Percentiles rank a stretch among this genome's conserved stretches.
These are phyloP conservation scores for Latrodectus geometricus DNA, from an alignment of 1,140 invertebrate species.

Conservation along the genomic window DNA sequence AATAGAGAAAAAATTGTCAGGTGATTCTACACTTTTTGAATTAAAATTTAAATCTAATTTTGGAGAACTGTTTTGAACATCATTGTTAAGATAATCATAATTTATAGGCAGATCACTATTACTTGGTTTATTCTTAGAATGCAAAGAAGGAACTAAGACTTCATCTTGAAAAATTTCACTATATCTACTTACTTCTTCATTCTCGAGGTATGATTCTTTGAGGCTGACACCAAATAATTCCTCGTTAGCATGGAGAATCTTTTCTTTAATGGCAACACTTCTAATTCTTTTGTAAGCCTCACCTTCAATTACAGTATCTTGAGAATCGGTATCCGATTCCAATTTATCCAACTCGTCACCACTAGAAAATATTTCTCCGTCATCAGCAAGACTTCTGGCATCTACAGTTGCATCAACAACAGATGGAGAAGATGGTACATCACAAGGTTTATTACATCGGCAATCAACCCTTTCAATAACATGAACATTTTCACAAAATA, in stretches of 20 bases:
- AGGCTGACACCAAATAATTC: conserved; percentile 48
- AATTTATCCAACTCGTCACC: conserved; percentile 62
- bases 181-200: conserved; percentile 1
- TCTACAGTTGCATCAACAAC: conserved; percentile 55
- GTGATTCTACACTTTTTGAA: conserved; percentile 16
- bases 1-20: conserved; percentile 5
- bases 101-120: no score
- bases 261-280: conserved; percentile 64
- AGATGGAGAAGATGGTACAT: conserved; percentile 54
- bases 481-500: conserved; percentile 3
- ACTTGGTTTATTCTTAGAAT: not conserved
- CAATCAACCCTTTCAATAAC: conserved; percentile 48
- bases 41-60: not conserved
- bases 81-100: not conserved
- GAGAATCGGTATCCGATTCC: conserved; percentile 64
- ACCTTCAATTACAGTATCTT: conserved; percentile 64
- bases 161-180: not conserved
- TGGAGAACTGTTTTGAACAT: conserved; percentile 16
- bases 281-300: conserved; percentile 63
- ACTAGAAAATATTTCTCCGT: conserved; percentile 61
- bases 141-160: not conserved
- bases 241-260: conserved; percentile 63
- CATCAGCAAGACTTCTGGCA: conserved; percentile 23
- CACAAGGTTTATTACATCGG: conserved; percentile 54
- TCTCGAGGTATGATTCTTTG: conserved; percentile 33